Conservation (phyloP, 1,140 invertebrate genomes). For the Coelopa frigida region DNA sequence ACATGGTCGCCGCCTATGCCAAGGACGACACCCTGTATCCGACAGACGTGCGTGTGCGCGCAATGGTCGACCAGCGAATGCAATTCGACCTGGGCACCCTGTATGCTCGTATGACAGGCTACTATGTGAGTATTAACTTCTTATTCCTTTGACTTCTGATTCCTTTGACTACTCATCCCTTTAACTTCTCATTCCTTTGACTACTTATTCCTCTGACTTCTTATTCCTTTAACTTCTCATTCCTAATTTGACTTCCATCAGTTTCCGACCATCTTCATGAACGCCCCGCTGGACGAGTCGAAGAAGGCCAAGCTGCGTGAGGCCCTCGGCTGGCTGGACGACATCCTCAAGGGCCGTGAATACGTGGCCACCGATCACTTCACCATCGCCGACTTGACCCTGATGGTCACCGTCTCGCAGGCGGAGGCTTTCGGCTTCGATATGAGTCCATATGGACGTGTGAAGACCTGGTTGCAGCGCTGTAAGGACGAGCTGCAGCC, state of each 20-base stretch:
- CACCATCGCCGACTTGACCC: conserved; percentile 53
- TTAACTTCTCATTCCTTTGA: no score
- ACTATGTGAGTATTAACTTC: conserved; percentile 46
- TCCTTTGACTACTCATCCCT: not conserved
- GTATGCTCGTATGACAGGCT: conserved; percentile 48
- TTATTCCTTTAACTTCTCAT: no score
- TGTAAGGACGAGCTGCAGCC: conserved; percentile 37
- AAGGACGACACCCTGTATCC: conserved; percentile 61
- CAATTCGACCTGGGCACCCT: conserved; percentile 66
- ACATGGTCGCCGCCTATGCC: conserved; percentile 63
- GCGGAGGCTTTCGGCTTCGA: conserved; percentile 39
- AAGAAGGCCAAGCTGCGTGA: conserved; percentile 49
- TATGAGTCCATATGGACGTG: conserved; percentile 24
- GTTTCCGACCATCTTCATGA: conserved; percentile 48
- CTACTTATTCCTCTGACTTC: no score
- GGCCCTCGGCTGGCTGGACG: conserved; percentile 35
- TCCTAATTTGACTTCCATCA: conserved; percentile 8
- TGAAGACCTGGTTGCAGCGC: conserved; percentile 30
- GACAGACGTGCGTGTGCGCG: conserved; percentile 55
- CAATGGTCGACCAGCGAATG: conserved; percentile 62
- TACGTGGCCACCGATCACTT: conserved; percentile 42
- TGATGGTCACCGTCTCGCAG: conserved; percentile 44
- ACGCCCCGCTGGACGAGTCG: conserved; percentile 33
- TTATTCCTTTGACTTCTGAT: not conserved
- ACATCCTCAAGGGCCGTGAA: conserved; percentile 31